Evolutionary conservation across 2,113 vertebrate genomes (phyloP).

Genomic region (Electrona antarctica): DNA sequence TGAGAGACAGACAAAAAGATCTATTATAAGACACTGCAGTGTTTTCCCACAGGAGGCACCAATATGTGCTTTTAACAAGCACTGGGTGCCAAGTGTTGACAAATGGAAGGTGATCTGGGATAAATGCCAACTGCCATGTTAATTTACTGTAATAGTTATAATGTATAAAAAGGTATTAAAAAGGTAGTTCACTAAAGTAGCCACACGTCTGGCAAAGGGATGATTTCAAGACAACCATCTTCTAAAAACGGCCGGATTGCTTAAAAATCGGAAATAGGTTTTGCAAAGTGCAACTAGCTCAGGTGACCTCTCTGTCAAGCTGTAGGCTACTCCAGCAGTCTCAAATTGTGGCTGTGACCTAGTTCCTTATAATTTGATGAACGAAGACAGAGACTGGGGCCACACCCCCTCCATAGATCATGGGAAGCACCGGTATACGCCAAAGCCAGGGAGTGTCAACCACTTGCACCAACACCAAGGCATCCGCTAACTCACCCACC

Average conservation of each 20-base stretch:
- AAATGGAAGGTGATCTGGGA: neutral
- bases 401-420: constrained; percentile 58
- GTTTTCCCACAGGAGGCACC: neutral
- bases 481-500: constrained; percentile 56
- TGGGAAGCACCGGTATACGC: constrained; percentile 67
- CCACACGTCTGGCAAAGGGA: neutral
- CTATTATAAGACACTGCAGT: constrained; percentile 15
- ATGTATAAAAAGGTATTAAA: neutral
- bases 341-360: constrained; percentile 35
- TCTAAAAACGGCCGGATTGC: neutral
- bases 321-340: constrained; percentile 19
- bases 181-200: neutral
- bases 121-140: neutral
- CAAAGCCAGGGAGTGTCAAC: constrained; percentile 63
- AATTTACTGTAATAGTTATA: neutral
- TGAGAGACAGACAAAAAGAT: constrained; percentile 41
- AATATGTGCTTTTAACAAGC: neutral
- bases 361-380: constrained; percentile 66
- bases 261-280: neutral
- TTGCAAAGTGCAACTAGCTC: neutral
- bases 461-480: constrained; percentile 38
- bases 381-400: constrained; percentile 12
- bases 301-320: constrained; percentile 7
- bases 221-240: neutral
- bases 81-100: neutral